A percentile compares a stretch with the other conserved stretches of the same genome.
These are phyloP conservation scores for Campylomormyrus tamandua DNA, from an alignment of 2,113 vertebrate genomes.

Conservation along the genomic window DNA sequence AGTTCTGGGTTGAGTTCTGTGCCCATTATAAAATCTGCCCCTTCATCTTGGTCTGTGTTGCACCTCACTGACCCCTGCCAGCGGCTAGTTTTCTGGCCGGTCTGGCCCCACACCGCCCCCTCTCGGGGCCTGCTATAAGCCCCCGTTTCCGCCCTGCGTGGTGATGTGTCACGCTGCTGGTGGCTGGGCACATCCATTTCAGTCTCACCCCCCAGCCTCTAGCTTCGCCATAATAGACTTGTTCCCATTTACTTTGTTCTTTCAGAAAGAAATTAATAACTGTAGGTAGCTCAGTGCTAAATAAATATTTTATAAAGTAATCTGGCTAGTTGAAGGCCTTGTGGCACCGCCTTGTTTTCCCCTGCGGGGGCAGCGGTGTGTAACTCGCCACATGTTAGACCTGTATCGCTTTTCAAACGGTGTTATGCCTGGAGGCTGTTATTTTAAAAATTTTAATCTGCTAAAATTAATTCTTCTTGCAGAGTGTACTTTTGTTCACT, in stretches of 20 bases:
- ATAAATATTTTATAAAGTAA: constrained; percentile 12
- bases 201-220: neutral
- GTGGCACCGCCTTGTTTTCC: neutral
- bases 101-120: neutral
- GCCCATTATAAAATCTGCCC: neutral
- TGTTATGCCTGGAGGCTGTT: neutral
- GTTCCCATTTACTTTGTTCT: neutral
- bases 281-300: neutral
- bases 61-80: neutral
- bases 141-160: neutral
- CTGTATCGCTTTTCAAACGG: neutral
- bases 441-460: neutral
- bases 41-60: neutral
- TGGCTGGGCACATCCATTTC: neutral
- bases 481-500: neutral
- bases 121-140: neutral
- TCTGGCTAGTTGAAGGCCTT: neutral
- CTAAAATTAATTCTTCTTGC: neutral
- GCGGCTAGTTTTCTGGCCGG: neutral
- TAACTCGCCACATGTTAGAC: neutral
- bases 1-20: neutral
- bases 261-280: neutral
- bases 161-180: neutral
- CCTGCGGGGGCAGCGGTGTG: constrained; percentile 8
- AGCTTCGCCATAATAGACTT: neutral